Evolutionary conservation across 2,113 vertebrate genomes (phyloP).

Genomic region (Pao palembangensis): DNA sequence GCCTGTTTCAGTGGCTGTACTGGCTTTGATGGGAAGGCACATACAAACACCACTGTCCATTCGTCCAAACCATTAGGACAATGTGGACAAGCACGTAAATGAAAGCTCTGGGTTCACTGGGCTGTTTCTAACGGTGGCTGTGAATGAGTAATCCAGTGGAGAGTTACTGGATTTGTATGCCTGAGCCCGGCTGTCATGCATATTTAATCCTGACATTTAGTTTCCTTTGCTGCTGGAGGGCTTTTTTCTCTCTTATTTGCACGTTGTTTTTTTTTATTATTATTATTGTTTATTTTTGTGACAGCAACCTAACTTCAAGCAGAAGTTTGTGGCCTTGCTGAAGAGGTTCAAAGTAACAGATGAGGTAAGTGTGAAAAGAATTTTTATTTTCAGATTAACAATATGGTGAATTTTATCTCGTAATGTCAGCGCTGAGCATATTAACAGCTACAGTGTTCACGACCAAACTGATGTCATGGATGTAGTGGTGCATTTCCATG

Average conservation of each 20-base stretch:
- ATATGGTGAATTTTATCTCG: not conserved
- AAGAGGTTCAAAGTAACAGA: slow-evolving; percentile 82
- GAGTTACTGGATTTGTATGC: slow-evolving; percentile 36
- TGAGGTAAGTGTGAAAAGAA: slow-evolving; percentile 66
- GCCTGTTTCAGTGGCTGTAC: slow-evolving; percentile 28
- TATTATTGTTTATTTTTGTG: slow-evolving; percentile 11
- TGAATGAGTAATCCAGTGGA: slow-evolving; percentile 62
- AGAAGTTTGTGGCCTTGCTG: slow-evolving; percentile 80
- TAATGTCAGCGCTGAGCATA: slow-evolving; percentile 1
- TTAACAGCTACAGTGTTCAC: slow-evolving; percentile 13
- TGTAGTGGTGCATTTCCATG: slow-evolving; percentile 41
- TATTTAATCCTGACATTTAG: slow-evolving; percentile 23
- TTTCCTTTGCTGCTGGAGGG: not conserved
- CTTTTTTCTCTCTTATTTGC: slow-evolving; percentile 2
- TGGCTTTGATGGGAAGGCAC: slow-evolving; percentile 50
- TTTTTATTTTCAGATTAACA: not conserved
- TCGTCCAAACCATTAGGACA: slow-evolving; percentile 57
- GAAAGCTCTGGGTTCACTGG: slow-evolving; percentile 48
- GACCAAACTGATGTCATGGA: slow-evolving; percentile 11
- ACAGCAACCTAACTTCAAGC: slow-evolving; percentile 82
- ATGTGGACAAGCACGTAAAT: slow-evolving; percentile 56
- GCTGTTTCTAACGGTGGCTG: slow-evolving; percentile 51
- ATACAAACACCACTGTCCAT: slow-evolving; percentile 43
- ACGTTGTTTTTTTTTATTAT: not conserved
- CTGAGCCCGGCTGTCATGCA: slow-evolving; percentile 29